phyloP scores from a whole-genome alignment of 1,140 invertebrate species.

The Drosophila dunni region DNA sequence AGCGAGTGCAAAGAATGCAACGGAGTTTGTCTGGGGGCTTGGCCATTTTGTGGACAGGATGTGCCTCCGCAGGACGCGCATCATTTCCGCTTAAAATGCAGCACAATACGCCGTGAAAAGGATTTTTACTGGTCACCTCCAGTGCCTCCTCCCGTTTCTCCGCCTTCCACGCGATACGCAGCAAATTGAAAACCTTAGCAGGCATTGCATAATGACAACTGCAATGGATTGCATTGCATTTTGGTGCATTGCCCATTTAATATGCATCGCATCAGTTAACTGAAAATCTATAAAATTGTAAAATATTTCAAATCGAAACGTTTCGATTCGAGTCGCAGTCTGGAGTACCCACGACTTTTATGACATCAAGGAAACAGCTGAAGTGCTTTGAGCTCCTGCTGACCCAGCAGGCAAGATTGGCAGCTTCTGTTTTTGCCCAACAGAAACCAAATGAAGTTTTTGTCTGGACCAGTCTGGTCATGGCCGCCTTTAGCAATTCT shows the following conservation, averaged over 20 bases:
- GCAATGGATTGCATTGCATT: constrained; percentile 20
- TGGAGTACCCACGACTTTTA: constrained; percentile 59
- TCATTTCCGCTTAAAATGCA: constrained; percentile 82
- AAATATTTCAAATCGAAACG: constrained; percentile 78
- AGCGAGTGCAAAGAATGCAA: constrained; percentile 15
- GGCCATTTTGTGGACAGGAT: constrained; percentile 76
- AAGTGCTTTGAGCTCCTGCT: constrained; percentile 25
- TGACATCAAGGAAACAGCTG: constrained; percentile 45
- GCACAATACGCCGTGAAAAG: constrained; percentile 80
- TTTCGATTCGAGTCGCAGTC: constrained; percentile 25
- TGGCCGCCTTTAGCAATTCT: constrained; percentile 9
- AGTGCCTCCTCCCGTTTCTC: neutral
- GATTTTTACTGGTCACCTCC: constrained; percentile 41
- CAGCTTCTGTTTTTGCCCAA: constrained; percentile 32
- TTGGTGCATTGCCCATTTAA: constrained; percentile 57
- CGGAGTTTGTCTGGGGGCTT: constrained; percentile 15
- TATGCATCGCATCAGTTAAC: constrained; percentile 72
- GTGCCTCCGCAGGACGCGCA: constrained; percentile 77
- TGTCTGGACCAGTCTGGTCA: constrained; percentile 6
- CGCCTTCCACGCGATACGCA: constrained; percentile 20
- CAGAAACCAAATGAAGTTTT: constrained; percentile 53
- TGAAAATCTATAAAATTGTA: constrained; percentile 73
- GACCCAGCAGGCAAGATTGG: constrained; percentile 31
- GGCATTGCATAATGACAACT: constrained; percentile 64
- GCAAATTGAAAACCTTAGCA: constrained; percentile 45